Evolutionary conservation across 2,888 invertebrate species (phyloP), one percentile per base, ranked within the genome.

Genomic region (Drosophila setosimentum): DNA sequence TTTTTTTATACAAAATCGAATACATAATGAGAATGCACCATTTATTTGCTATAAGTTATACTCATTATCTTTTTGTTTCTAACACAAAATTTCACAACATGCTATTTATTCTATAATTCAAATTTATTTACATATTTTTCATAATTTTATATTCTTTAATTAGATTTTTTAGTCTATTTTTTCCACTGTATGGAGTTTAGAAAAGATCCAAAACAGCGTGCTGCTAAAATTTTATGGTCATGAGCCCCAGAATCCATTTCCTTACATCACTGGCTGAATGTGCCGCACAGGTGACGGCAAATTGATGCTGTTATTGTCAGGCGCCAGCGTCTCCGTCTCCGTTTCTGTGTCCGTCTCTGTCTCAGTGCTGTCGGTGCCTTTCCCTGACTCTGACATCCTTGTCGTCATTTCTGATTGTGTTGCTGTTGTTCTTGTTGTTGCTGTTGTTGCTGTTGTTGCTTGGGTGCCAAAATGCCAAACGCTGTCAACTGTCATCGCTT

Each of bases 281-380:
- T 70, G 82, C 69, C 88, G 58, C 79, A 72, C 90, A 89, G 82
- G 83, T 89, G 90, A 75, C 89, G 88, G 79, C 69, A 83, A 83
- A 87, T 87, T 84, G 90, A 78, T 83, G 87, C 82, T 89, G 89
- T 83, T 89, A 87, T 83, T 89, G 83, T 83, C 78, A 76, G 67
- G 30, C 62, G 73, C 60, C 59, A 58, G n/a, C 45, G 42, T 49
- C 45, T 33, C 13, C 16, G 30, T 29, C 49, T 42, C 24, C 21
- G 24, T 33, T 13, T 35, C 40, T 32, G 29, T 32, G 24, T 58
- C 16, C 24, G 32, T 32, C 35, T 61, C 30, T 35, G n/a, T 32
- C 48, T 42, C 37, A 33, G 33, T 49, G 7, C 27, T 61, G 70
- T 55, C 29, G 59, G 16, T 58, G 45, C 30, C 57, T 45, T 57